A percentile compares a stretch with the other conserved stretches of the same genome.
Conservation (phyloP, 1,140 invertebrate genomes). For the Contarinia nasturtii region DNA sequence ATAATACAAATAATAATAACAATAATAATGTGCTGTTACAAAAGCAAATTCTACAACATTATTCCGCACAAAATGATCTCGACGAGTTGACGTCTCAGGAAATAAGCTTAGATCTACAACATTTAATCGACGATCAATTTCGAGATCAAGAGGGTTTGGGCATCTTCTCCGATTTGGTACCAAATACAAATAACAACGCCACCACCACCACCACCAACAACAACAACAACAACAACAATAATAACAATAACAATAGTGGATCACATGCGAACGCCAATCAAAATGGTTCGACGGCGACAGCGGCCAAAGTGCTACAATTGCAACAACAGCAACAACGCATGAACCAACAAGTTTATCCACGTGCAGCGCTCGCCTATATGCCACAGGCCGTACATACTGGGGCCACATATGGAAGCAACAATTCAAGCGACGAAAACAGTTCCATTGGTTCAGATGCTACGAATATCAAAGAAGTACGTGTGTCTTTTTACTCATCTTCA, state of each 20-base stretch:
- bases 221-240: constrained; percentile 20
- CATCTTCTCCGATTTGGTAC: constrained; percentile 58
- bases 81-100: constrained; percentile 74
- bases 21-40: constrained; percentile 21
- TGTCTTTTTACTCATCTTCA: too few species aligned
- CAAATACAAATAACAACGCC: constrained; percentile 32
- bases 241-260: constrained; percentile 17
- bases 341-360: constrained; percentile 27
- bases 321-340: constrained; percentile 18
- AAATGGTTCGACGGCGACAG: constrained; percentile 19
- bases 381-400: constrained; percentile 74
- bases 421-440: constrained; percentile 22
- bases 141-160: constrained; percentile 46
- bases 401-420: constrained; percentile 39
- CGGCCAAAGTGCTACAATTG: constrained; percentile 23
- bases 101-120: constrained; percentile 71
- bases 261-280: constrained; percentile 18
- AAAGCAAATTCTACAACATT: constrained; percentile 34
- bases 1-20: constrained; percentile 17
- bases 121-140: constrained; percentile 79
- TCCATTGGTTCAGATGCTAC: constrained; percentile 18
- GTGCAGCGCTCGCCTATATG: constrained; percentile 66
- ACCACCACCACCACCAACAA: too few species aligned
- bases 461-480: constrained; percentile 16
- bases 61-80: constrained; percentile 47